These are phyloP conservation scores for Oreochromis aureus DNA, from an alignment of 2,113 vertebrate species.

Conservation along the genomic window DNA sequence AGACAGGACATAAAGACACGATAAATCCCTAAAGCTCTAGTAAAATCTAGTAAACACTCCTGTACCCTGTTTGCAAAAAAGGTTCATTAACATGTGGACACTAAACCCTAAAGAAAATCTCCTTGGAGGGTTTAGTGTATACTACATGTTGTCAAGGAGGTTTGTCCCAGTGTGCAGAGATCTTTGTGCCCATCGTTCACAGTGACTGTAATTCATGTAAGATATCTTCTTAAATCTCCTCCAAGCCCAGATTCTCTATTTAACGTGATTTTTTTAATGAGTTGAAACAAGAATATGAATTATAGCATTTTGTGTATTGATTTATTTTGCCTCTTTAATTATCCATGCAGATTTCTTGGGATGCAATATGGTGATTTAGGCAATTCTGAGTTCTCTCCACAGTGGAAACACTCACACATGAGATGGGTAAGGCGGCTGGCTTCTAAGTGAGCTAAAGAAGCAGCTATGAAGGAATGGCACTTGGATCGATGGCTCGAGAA, in stretches of 20 bases:
- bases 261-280: not conserved
- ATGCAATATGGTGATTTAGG: not conserved
- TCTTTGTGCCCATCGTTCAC: not conserved
- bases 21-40: not conserved
- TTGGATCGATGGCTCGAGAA: not conserved
- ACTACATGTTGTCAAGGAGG: not conserved
- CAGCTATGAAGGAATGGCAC: constrained; percentile 15
- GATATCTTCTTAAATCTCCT: not conserved
- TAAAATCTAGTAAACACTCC: not conserved
- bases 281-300: not conserved
- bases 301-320: not conserved
- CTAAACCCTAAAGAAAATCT: not conserved
- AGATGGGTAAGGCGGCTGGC: not conserved
- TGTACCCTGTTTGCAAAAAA: not conserved
- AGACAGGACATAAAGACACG: not conserved
- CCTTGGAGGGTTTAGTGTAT: not conserved
- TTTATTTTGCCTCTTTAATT: not conserved
- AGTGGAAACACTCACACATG: constrained; percentile 16
- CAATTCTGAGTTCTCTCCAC: not conserved
- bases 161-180: not conserved
- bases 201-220: not conserved
- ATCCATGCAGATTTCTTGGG: not conserved
- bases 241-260: not conserved
- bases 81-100: not conserved
- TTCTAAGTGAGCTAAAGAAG: not conserved